A percentile compares a stretch with the other conserved stretches of the same genome.
phyloP scores from a whole-genome alignment of 2,797 vertebrate genomes.

The Muraenolepis orangiensis region DNA sequence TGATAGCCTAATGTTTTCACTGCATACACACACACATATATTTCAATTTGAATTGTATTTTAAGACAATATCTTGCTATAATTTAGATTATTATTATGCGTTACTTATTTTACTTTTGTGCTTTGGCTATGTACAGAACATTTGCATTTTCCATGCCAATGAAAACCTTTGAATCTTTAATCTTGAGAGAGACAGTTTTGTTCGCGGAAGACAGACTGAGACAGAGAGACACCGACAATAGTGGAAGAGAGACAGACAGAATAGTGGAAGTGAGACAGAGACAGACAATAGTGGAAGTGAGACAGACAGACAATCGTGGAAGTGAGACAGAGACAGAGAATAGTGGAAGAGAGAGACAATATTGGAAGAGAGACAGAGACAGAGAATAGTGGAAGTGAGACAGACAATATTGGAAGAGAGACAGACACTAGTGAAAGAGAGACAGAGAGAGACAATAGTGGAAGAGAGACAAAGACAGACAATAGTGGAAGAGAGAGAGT shows the following conservation, averaged over 20 bases:
- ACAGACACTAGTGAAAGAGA: neutral
- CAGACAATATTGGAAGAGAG: too few species aligned
- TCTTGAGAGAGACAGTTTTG: neutral
- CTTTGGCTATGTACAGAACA: neutral
- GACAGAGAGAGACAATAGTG: neutral
- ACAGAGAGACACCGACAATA: too few species aligned
- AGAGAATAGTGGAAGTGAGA: too few species aligned
- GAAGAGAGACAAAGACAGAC: neutral
- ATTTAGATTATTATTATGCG: neutral
- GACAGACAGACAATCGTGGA: slow-evolving; percentile 1
- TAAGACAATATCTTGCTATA: neutral
- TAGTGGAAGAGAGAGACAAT: slow-evolving; percentile 10
- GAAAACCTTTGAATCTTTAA: neutral
- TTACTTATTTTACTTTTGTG: neutral
- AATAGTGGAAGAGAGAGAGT: too few species aligned
- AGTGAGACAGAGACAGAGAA: slow-evolving; percentile 9
- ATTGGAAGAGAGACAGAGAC: neutral
- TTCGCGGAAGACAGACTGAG: too few species aligned
- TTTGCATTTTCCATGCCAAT: neutral
- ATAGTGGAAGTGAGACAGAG: neutral
- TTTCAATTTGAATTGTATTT: neutral
- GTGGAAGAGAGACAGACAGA: too few species aligned
- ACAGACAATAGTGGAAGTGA: too few species aligned
- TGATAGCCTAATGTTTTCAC: neutral
- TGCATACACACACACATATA: neutral